Base-by-base conservation (phyloP, 2,797 vertebrate species). In the Leptoclinus maculatus region DNA sequence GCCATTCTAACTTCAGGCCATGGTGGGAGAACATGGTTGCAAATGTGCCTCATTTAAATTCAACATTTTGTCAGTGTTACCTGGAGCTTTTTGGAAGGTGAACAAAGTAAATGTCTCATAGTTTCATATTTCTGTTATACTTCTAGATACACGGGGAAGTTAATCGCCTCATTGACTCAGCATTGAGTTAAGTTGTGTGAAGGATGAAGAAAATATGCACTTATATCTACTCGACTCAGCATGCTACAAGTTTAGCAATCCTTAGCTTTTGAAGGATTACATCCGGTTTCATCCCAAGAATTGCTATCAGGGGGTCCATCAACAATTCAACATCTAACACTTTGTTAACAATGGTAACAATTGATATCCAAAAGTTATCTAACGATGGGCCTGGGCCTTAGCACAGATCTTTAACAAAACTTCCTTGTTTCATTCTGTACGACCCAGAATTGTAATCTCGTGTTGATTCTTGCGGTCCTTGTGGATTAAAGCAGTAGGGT, bases 1-100 rank as follows among this genome's bases (percentile, higher is more conserved):
- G 17, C 67, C 70, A 53, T 47, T 72, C 71, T 78, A 1, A 57
- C 87, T 85, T 2, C 66, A 56, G 83, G 86, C 86, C 51, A 60
- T 67, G 45, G 83, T 78, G 74, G 82, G 82, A 87, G 83, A 83
- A 49, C 29, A 53, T 16, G 19, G 21, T 45, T 63, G 25, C 7
- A 16, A 38, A 54, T 71, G 54, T 13, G 38, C 29, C 53, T 80
- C 23, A 54, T 87, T 75, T 49, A 27, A 76, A 84, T 80, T 79
- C 63, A 74, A 38, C 43, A 19, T 47, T 45, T n/a, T 2, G 23
- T 19, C 41, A 53, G 19, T 47, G 58, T 66, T 25, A 59, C 49
- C 56, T 23, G 6, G 32, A 53, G 57, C 10, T 11, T 29, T 45
- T 7, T 19, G 32, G 13, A n/a, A 25, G 63, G 27, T 4, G 25